phyloP scores from a whole-genome alignment of 2,888 invertebrate species.

The Cephus pulcher region DNA sequence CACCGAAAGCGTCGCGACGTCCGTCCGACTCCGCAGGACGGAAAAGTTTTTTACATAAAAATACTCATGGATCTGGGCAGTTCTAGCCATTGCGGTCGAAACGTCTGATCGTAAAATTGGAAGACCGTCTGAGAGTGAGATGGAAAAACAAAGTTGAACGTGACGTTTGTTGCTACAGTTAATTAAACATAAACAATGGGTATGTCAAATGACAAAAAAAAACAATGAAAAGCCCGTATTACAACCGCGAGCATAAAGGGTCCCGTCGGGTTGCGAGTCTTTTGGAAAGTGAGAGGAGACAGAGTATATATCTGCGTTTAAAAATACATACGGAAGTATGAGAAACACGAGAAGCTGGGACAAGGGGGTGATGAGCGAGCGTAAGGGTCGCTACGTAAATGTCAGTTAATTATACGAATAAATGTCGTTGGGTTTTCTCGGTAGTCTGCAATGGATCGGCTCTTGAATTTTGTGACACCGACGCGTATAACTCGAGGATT shows the following conservation, averaged over 20 bases:
- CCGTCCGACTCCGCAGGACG: neutral
- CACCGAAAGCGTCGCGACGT: neutral
- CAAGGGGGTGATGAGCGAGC: constrained; percentile 9
- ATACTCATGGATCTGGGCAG: neutral
- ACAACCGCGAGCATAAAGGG: constrained; percentile 21
- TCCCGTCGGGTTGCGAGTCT: constrained; percentile 15
- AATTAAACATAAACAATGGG: neutral
- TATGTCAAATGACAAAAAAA: neutral
- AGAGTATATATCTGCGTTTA: constrained; percentile 32
- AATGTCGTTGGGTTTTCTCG: constrained; percentile 10
- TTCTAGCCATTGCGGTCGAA: no score
- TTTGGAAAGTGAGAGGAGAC: constrained; percentile 21
- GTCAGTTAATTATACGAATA: constrained; percentile 53
- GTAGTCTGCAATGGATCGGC: constrained; percentile 6
- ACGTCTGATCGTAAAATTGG: neutral
- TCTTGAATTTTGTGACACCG: neutral
- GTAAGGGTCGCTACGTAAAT: constrained; percentile 49
- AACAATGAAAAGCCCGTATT: constrained; percentile 1
- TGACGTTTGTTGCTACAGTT: neutral
- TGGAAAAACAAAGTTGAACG: neutral
- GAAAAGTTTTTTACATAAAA: neutral
- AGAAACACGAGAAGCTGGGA: constrained; percentile 39
- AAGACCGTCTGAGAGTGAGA: neutral
- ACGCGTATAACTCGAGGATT: neutral
- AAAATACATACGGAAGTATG: constrained; percentile 29